Base-by-base conservation (phyloP, 2,888 invertebrate genomes). In the Hipparchia semele region DNA sequence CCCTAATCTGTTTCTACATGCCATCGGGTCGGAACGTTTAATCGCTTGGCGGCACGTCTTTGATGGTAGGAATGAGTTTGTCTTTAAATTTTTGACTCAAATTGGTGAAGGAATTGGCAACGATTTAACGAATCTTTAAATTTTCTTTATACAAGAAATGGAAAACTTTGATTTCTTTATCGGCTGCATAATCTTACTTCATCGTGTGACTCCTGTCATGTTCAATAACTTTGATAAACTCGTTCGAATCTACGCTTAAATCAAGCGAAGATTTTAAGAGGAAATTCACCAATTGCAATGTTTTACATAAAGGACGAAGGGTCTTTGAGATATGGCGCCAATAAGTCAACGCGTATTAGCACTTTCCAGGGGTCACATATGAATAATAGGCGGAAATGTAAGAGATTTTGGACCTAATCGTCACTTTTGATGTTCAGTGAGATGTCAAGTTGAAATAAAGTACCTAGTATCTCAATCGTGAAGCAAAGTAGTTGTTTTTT, bases 321-420 rank as follows among this genome's bases (percentile, higher is more conserved):
- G 89, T 83, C 83, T 83, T 81, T 88, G 92, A 92, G 82, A 82
- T 85, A 93, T 92, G 85, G 80, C 72, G 53, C 83, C 90, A 87
- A 92, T 92, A 92, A 92, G 90, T 93, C 92, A 92, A 77, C 76
- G 65, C 75, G 91, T 87, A 91, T 92, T 92, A 92, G 88, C 92
- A 86, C 91, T 88, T 86, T 81, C 78, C 70, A 90, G 86, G 89
- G 89, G 87, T 86, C 88, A 86, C 86, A 84, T 83, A 86, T 92
- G 92, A 92, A 83, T 91, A 88, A 92, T 91, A 78, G 79, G 79
- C 84, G 92, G 92, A 92, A 92, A 92, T 89, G 86, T 84, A 78
- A 78, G 81, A 83, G 80, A 83, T 83, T 84, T 79, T 69, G 72
- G 77, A 73, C 68, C 60, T 73, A 79, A 79, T 79, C 72, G 71